These are phyloP conservation scores for Lepidochitona cinerea DNA, from an alignment of 2,888 invertebrate genomes.

Conservation along the genomic window DNA sequence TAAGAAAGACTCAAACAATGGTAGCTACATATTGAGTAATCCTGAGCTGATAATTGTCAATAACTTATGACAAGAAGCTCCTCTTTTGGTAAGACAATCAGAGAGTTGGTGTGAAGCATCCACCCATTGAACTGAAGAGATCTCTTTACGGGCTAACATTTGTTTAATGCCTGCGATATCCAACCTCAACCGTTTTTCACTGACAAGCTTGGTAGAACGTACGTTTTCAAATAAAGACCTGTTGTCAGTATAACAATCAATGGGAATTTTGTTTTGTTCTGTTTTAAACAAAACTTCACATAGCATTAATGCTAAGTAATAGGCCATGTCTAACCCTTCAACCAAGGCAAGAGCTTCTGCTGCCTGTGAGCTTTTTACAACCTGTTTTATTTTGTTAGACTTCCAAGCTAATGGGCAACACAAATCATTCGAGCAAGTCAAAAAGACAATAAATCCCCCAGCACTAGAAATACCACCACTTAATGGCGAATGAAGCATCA, in stretches of 20 bases:
- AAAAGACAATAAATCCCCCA: constrained; percentile 22
- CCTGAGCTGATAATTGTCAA: no score
- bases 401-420: constrained; percentile 23
- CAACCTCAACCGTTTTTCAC: constrained; percentile 27
- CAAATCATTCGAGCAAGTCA: constrained; percentile 16
- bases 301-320: constrained; percentile 22
- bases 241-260: constrained; percentile 31
- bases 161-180: constrained; percentile 30
- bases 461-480: constrained; percentile 25
- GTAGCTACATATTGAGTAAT: no score
- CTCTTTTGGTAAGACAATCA: constrained; percentile 2
- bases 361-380: constrained; percentile 33
- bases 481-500: constrained; percentile 35
- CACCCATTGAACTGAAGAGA: constrained; percentile 1
- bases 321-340: constrained; percentile 27
- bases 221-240: constrained; percentile 29
- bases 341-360: constrained; percentile 29
- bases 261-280: constrained; percentile 10
- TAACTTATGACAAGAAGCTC: no score
- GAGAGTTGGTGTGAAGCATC: background rate
- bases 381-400: constrained; percentile 25
- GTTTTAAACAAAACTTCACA: constrained; percentile 19
- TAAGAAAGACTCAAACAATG: no score
- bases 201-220: constrained; percentile 28
- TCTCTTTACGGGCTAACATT: constrained; percentile 18